Evolutionary conservation across 2,888 invertebrate genomes (phyloP), one percentile per base, ranked within the genome.

Genomic region (Erebia palarica): DNA sequence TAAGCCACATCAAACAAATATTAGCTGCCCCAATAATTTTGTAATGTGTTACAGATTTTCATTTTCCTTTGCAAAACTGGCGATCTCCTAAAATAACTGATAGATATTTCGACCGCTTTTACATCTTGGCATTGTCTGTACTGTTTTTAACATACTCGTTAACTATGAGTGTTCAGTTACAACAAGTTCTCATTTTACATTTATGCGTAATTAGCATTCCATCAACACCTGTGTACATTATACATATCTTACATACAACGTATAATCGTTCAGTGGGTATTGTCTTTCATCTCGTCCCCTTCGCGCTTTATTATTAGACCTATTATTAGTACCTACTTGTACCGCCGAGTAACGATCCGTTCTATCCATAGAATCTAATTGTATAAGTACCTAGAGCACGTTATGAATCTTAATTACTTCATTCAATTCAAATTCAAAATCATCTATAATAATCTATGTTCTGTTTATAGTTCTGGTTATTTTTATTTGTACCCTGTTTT

Each of bases 211-310:
- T 57, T 21, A 10, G 57, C 57, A 57, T 57, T 61, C 11, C 47
- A 21, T 11, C 47, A 21, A 36, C 53, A 65, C 55, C 49, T 65
- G 53, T 36, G 4, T 65, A 42, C 53, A 53, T 36, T 53, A 53
- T 13, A 8, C 14, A 49, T 3, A 13, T 18, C n/a, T n/a, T n/a
- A n/a, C n/a, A n/a, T n/a, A n/a, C n/a, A n/a, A 13, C 42, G 18
- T 16, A 9, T 42, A 27, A 36, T 36, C 27, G 16, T 27, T 10
- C 53, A 27, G 47, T 36, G 36, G 36, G 36, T n/a, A 53, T 65
- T 65, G 65, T 65, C 36, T 65, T 65, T 42, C 53, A 65, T 42
- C 13, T 16, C 1, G 65, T 65, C 53, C 55, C 65, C 65, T 42
- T 65, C 11, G 55, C 16, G 65, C 55, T 42, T 49, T 57, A 47